Base-by-base conservation (phyloP, 2,888 invertebrate genomes). In the Tubulanus polymorphus region DNA sequence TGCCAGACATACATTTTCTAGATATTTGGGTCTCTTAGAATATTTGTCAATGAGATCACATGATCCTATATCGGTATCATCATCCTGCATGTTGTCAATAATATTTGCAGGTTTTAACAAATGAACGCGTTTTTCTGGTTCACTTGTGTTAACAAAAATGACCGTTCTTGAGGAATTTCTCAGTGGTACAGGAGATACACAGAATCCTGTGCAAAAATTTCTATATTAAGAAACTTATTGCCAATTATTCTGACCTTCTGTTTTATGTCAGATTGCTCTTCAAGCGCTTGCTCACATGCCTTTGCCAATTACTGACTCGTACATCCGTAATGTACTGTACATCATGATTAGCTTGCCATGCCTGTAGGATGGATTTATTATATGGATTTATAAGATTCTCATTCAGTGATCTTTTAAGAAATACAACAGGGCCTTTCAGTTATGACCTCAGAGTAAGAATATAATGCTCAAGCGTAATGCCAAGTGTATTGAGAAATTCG, bases 241-340 rank as follows among this genome's bases (percentile, higher is more conserved):
- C 59, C 57, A 23, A 60, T 54, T 32, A 15, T 51, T 51, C 47
- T 50, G 59, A 62, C 59, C 2, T 8, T 32, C 1, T 10, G 5
- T 35, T 60, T 60, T 27, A 28, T 0, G n/a, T 54, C 59, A 10
- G 56, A 35, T 18, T 28, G 50, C 23, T n/a, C 35, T 10, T n/a
- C n/a, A 12, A 12, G 10, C 35, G 10, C 35, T n/a, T 41, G 20
- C 6, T 54, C 18, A 30, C 48, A 52, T 37, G 26, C 30, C 53
- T 51, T 48, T 32, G 53, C 54, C 3, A 60, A 58, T 29, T 54
- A 23, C 48, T 54, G 48, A 8, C 60, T 37, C 15, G 62, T 29
- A 48, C 60, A 58, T 57, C 58, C 5, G 58, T 61, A 1, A 62
- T 57, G 54, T 51, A 63, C 53, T 63, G 61, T 2, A 62, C 55